Base-by-base conservation (phyloP, 2,113 vertebrate genomes). In the Falco punctatus region DNA sequence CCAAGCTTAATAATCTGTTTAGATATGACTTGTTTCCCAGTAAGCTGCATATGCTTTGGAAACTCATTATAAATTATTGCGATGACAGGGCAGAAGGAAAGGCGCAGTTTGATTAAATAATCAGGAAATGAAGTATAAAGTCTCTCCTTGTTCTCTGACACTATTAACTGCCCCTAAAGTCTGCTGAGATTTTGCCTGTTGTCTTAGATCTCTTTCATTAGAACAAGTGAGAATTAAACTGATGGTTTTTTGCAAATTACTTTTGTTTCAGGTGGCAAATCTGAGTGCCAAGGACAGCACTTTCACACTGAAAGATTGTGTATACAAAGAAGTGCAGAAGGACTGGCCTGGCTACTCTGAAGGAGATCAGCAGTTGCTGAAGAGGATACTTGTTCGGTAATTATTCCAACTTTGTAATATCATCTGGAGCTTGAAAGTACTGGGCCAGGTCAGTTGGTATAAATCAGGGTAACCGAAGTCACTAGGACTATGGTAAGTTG, bases 261-360 rank as follows among this genome's bases (percentile, higher is more conserved):
- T 62, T 86, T 16, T 97, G 14, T 96, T 93, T 42, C 97, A 99
- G 99, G 99, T 99, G 96, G 99, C 99, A 57, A 99, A 98, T 22
- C 74, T 99, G 94, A 99, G 98, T 81, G 98, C 98, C 97, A 99
- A 98, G 97, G 99, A 99, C 84, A 98, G 98, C 97, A 99, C 99
- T 16, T 99, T 98, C 97, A 99, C 99, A 1, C 98, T 99, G 96
- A 99, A 99, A 96, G 99, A 99, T 80, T 96, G 98, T 92, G 97
- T 99, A 35, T 99, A 99, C 98, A 99, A 99, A 72, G 99, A 99
- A 4, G 97, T 99, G 89, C 99, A 99, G 97, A 99, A 98, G 95
- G 99, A 99, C 95, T 99, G 99, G 99, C 99, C 99, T 5, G 99
- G 99, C 93, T 99, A 99, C 98, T 99, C 99, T 0, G 99, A 99